Evolutionary conservation across 2,113 vertebrate species (phyloP), one percentile per base, ranked within the genome.

Genomic region (Muntiacus muntjak): DNA sequence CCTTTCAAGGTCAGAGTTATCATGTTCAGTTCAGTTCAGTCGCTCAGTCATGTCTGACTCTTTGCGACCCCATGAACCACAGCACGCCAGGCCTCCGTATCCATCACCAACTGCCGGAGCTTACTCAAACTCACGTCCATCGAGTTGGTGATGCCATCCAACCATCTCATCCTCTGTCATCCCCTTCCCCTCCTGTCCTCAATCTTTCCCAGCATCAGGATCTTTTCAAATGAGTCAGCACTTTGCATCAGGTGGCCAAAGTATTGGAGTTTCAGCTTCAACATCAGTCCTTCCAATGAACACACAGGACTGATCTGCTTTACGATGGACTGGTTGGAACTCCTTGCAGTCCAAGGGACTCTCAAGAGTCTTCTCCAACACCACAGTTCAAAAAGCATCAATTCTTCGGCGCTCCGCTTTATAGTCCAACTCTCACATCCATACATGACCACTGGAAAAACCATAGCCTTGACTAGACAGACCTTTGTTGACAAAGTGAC

Each of bases 381-480:
- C 33, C 64, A 21, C 8, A 67, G 17, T 36, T 67, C 33, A 67
- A 67, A 36, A 36, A 67, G 16, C 64, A 67, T 36, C 33, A 67
- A 21, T 67, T 36, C 33, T n/a, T n/a, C 0, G 0, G 8, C 0
- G 0, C 16, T 36, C 64, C 36, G 64, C 64, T 2, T 67, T 67
- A 67, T 2, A n/a, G 33, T 36, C 33, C 64, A 36, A 36, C 33
- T 67, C 64, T 67, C 64, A 67, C 64, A 67, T 67, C 16, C 33
- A n/a, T 67, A 67, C 33, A 10, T 67, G 33, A 36, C 33, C 4
- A 67, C 64, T 0, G 64, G 16, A 67, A 67, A 67, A 67, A 67
- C 33, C 64, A 36, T 36, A 67, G 33, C 64, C 33, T 67, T 21
- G 64, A 11, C 16, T 21, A 67, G 33, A 67, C 8, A 1, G 64